Percentiles rank a stretch among this genome's conserved stretches.
phyloP scores from a whole-genome alignment of 2,797 vertebrate genomes.

The Acestrorhynchus altus region DNA sequence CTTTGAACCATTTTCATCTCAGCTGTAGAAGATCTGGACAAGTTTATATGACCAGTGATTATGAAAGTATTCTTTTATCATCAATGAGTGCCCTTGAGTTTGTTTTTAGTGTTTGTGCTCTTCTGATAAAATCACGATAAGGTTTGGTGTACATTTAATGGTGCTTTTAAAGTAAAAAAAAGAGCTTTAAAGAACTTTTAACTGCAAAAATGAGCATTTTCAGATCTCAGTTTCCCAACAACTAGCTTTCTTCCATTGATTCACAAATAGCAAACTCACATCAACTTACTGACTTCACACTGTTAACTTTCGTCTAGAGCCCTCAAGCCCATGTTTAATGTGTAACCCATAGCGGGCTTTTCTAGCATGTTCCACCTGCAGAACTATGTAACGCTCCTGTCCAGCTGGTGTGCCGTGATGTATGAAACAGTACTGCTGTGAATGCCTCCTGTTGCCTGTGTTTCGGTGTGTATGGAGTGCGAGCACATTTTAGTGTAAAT shows the following conservation, averaged over 20 bases:
- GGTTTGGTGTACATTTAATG: slow-evolving; percentile 10
- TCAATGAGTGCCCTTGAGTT: background rate
- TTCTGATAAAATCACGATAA: slow-evolving; percentile 7
- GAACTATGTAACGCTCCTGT: background rate
- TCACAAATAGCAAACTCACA: background rate
- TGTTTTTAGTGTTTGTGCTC: slow-evolving; percentile 20
- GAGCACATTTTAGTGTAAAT: slow-evolving; percentile 14
- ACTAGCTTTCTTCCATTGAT: background rate
- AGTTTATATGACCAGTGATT: too few relatives aligned
- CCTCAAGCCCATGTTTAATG: background rate
- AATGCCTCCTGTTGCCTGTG: too few relatives aligned
- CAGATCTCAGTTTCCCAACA: background rate
- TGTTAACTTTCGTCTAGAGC: background rate
- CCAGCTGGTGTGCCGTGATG: background rate
- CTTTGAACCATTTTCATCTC: too few relatives aligned
- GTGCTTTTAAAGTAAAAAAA: slow-evolving; percentile 26
- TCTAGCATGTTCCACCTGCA: slow-evolving; percentile 6
- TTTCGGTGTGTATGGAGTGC: slow-evolving; percentile 9
- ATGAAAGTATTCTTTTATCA: background rate
- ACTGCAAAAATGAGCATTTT: too few relatives aligned
- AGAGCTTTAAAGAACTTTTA: slow-evolving; percentile 24
- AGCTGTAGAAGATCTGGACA: too few relatives aligned
- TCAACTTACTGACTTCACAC: slow-evolving; percentile 5
- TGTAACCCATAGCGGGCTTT: background rate
- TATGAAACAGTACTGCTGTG: background rate